These are phyloP conservation scores for Lithophane socia DNA, from an alignment of 2,888 invertebrate species.

Conservation along the genomic window DNA sequence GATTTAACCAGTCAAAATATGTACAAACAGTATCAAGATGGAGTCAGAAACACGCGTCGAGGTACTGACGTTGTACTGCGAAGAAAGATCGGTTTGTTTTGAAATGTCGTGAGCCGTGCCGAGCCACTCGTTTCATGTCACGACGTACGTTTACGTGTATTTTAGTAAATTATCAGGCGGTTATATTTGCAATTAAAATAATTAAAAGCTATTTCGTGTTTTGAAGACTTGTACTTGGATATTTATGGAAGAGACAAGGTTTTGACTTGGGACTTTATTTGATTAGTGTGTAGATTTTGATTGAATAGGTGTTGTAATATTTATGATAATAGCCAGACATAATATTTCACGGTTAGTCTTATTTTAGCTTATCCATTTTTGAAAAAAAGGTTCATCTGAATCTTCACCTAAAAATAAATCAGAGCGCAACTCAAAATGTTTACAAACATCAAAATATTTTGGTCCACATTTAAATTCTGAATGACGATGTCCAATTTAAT, in stretches of 20 bases:
- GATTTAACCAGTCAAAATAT: constrained; percentile 87
- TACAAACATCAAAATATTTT: constrained; percentile 50
- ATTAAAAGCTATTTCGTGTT: constrained; percentile 43
- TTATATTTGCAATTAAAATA: constrained; percentile 61
- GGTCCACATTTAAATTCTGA: constrained; percentile 57
- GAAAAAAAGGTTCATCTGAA: not conserved
- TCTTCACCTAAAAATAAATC: constrained; percentile 9
- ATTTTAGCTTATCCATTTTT: not conserved
- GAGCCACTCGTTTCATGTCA: constrained; percentile 83
- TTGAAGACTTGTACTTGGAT: constrained; percentile 3
- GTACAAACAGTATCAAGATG: constrained; percentile 80
- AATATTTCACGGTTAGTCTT: not conserved
- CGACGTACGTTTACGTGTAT: constrained; percentile 66
- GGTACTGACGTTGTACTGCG: constrained; percentile 76
- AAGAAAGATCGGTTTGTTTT: constrained; percentile 85
- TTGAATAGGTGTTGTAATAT: constrained; percentile 33
- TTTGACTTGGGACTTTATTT: constrained; percentile 11
- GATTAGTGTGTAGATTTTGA: not conserved
- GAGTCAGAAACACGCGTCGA: constrained; percentile 78
- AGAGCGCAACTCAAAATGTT: constrained; percentile 35
- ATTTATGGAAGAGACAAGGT: constrained; percentile 4
- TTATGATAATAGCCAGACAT: not conserved
- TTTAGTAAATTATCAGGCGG: constrained; percentile 60
- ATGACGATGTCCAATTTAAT: constrained; percentile 67
- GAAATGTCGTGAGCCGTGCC: constrained; percentile 83